A percentile compares a stretch with the other conserved stretches of the same genome.
Evolutionary conservation across 2,113 vertebrate species (phyloP).

Genomic region (Sylvia atricapilla): DNA sequence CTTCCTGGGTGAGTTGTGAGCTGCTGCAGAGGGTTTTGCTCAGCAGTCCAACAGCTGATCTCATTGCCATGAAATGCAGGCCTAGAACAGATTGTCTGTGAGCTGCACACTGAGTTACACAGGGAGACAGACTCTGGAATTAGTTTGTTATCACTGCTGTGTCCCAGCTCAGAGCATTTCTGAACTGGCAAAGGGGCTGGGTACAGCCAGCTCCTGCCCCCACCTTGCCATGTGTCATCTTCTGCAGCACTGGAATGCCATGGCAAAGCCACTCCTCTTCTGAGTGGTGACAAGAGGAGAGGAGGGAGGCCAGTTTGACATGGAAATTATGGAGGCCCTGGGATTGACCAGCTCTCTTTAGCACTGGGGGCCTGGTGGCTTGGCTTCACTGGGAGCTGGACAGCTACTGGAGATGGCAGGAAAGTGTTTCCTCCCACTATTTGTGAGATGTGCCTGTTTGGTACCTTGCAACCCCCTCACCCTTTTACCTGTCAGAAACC

Average conservation of each 20-base stretch:
- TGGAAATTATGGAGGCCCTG: background rate
- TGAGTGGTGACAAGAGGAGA: background rate
- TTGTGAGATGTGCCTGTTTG: background rate
- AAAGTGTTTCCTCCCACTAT: background rate
- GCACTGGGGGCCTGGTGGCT: background rate
- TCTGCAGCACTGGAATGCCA: background rate
- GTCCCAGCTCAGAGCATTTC: background rate
- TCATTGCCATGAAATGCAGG: constrained; percentile 31
- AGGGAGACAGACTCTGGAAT: background rate
- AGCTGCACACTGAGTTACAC: background rate
- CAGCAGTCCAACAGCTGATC: constrained; percentile 13
- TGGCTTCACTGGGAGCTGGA: background rate
- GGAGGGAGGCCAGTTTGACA: background rate
- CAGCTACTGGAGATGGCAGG: background rate
- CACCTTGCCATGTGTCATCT: background rate
- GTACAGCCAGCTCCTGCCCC: background rate
- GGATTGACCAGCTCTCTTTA: background rate
- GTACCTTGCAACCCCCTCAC: background rate
- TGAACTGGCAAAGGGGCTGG: background rate
- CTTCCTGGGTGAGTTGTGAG: constrained; percentile 41
- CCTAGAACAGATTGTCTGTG: background rate
- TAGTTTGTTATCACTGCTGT: background rate
- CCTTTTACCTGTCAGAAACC: background rate
- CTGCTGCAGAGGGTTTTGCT: background rate
- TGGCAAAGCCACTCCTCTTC: background rate